Evolutionary conservation across 2,797 vertebrate species (phyloP), one percentile per base, ranked within the genome.

Genomic region (Lindbergichthys nudifrons): DNA sequence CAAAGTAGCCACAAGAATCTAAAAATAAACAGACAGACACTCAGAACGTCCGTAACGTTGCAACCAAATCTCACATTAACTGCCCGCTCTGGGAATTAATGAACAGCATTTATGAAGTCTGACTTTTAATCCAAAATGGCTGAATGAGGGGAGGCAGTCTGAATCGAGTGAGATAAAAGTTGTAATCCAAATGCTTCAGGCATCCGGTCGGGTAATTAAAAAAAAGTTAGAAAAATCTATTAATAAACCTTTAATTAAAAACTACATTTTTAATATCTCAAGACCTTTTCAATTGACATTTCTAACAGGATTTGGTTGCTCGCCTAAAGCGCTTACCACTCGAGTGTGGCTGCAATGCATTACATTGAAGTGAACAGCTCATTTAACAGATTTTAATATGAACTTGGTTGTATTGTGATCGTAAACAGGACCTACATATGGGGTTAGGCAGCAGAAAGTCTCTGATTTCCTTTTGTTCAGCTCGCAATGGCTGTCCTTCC

Each of bases 211-310:
- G 90, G 93, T 95, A 94, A 95, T 95, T 94, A 94, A 93, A 90
- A 87, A 91, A 93, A 94, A 93, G 91, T 94, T 95, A 76, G 91
- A 89, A 89, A 94, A 94, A 94, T 94, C 93, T 94, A 94, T 95
- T 95, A 95, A 94, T 94, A 95, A 93, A 90, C 88, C 93, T 90
- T 92, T 94, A 95, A 95, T 95, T 95, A 95, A 95, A 95, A 95
- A 92, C 90, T 92, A 93, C 87, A 94, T 94, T 94, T 94, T 93
- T 95, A 94, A 94, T 93, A 94, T 94, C 93, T 93, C 87, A 84
- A 94, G 92, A 95, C 93, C 91, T 94, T 95, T 93, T 89, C 88
- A 93, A 92, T 93, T 92, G 92, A 93, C 90, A 91, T 94, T 94
- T 93, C 85, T 92, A 91, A 93, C 93, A 92, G 89, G 93, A 92